These are phyloP conservation scores for Drosophila rubida DNA, from an alignment of 2,888 invertebrate genomes.

Conservation along the genomic window DNA sequence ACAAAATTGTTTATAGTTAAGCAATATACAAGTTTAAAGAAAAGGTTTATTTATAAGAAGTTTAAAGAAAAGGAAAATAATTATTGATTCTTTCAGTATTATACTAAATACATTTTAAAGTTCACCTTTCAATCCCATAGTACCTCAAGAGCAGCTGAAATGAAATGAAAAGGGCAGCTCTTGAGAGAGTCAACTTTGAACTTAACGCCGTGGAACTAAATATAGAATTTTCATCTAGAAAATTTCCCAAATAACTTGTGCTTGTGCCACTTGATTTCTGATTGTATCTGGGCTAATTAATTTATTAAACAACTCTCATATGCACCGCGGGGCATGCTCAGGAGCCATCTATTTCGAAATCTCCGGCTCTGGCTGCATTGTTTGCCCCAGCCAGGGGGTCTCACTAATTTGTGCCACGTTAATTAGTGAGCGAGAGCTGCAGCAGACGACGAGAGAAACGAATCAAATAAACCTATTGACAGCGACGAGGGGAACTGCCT, in stretches of 20 bases:
- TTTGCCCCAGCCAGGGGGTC: constrained; percentile 34
- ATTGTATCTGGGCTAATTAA: constrained; percentile 59
- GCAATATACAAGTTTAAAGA: too few relatives aligned
- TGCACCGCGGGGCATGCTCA: constrained; percentile 43
- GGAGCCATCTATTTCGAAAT: constrained; percentile 37
- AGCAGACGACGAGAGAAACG: constrained; percentile 15
- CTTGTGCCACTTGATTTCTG: constrained; percentile 56
- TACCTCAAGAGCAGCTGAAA: background rate
- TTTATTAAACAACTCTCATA: constrained; percentile 62
- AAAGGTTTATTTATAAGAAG: too few relatives aligned
- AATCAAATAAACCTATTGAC: constrained; percentile 31
- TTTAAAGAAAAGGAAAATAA: too few relatives aligned
- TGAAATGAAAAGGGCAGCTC: background rate
- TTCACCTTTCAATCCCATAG: background rate
- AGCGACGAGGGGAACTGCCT: constrained; percentile 40
- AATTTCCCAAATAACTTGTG: constrained; percentile 17
- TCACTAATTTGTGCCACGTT: constrained; percentile 49
- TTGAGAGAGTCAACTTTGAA: constrained; percentile 40
- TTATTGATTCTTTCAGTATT: too few relatives aligned
- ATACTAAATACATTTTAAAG: too few relatives aligned
- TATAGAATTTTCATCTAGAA: constrained; percentile 15
- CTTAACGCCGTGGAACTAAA: constrained; percentile 30
- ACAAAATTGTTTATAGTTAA: too few relatives aligned
- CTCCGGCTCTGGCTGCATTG: constrained; percentile 25
- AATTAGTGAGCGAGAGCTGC: constrained; percentile 45